Base-by-base conservation (phyloP, 2,888 invertebrate species). In the Pasiphila rectangulata region DNA sequence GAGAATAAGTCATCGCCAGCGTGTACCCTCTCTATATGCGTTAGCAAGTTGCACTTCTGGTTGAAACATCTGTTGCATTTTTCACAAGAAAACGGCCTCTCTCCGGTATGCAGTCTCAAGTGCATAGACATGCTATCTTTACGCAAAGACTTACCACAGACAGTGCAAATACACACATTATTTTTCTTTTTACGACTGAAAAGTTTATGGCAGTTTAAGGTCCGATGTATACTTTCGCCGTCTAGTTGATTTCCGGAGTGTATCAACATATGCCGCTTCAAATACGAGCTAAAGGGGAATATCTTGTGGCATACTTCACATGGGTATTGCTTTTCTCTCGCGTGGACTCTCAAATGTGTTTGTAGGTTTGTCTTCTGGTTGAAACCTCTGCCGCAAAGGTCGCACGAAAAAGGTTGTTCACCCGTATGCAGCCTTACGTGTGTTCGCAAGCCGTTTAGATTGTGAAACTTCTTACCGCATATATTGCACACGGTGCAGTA, bases 351-450 rank as follows among this genome's bases (percentile, higher is more conserved):
- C 10, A 49, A 13, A 25, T 49, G 49, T 0, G 44, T 45, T 20
- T 27, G 24, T 3, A 44, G 9, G 6, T 49, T 49, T 0, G 44
- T 44, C 27, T 49, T 45, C 6, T 44, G 44, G 13, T 49, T 44
- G 16, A 49, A 49, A 3, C 44, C 44, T 10, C 49, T 13, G 1
- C 44, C 49, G 4, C 49, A 49, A 0, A 3, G 25, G 4, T 41
- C 40, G n/a, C 49, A 49, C 1, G 40, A 17, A 6, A 12, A 49
- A 0, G 49, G 49, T 16, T 45, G 44, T 1, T 41, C 37, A 1
- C 49, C 49, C 0, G 49, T 49, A 7, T 49, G 49, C 1, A 44
- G 24, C 7, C 44, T 36, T 0, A 49, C 13, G 23, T 49, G 49
- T 4, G 23, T 44, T 7, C 24, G 36, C 7, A 49, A 16, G 0